These are phyloP conservation scores for Zapus hudsonius DNA, from an alignment of 2,113 vertebrate species.

Conservation along the genomic window DNA sequence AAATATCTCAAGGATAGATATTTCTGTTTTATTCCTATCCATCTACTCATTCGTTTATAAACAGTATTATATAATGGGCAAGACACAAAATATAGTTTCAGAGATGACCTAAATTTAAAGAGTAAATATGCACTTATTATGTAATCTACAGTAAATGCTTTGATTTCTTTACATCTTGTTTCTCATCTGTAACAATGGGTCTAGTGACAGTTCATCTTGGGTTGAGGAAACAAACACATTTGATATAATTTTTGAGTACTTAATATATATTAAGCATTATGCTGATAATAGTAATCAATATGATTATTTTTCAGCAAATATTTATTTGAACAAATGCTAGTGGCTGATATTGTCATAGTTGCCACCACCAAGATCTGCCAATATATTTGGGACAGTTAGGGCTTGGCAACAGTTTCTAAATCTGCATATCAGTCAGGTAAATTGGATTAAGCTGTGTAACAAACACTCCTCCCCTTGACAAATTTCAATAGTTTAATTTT, in stretches of 20 bases:
- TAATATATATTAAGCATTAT: background rate
- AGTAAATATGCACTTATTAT: accelerated
- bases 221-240: background rate
- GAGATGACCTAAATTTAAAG: background rate
- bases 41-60: background rate
- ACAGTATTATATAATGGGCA: background rate
- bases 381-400: background rate
- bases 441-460: background rate
- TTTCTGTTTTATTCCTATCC: background rate
- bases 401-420: background rate
- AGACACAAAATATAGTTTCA: background rate
- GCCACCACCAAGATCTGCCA: background rate
- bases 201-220: no score
- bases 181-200: background rate
- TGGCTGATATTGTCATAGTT: background rate
- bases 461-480: background rate
- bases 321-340: background rate
- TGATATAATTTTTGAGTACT: background rate
- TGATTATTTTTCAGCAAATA: constrained; percentile 14
- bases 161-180: background rate
- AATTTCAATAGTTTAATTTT: background rate
- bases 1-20: background rate
- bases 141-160: background rate
- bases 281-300: background rate
- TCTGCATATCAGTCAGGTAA: background rate